Conservation (phyloP, 2,888 invertebrate species). For the Myopa tessellatipennis region DNA sequence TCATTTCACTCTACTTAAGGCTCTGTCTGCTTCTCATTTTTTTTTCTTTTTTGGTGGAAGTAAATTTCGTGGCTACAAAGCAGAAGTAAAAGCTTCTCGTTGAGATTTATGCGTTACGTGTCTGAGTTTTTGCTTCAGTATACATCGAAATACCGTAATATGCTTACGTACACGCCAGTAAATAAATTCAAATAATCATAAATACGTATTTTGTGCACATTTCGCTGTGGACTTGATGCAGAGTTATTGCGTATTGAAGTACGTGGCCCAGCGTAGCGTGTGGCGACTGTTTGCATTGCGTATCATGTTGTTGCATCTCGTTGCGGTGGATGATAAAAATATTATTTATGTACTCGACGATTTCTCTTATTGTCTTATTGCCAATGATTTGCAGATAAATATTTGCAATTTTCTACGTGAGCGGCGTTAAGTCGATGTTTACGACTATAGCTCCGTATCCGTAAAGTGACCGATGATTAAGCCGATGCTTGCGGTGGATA, state of each 20-base stretch:
- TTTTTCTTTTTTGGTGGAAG: background rate
- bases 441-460: too few relatives aligned
- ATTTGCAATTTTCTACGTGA: constrained; percentile 13
- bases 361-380: background rate
- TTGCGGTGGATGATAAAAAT: constrained; percentile 7
- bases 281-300: background rate
- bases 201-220: constrained; percentile 42
- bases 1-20: background rate
- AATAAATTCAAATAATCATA: constrained; percentile 50
- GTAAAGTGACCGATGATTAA: too few relatives aligned
- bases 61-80: background rate
- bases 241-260: constrained; percentile 10
- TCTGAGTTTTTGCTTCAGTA: background rate
- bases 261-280: constrained; percentile 1
- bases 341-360: constrained; percentile 30
- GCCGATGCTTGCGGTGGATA: too few relatives aligned
- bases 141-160: constrained; percentile 8
- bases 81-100: background rate
- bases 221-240: background rate
- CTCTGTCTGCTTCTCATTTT: background rate
- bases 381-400: constrained; percentile 21
- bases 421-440: background rate
- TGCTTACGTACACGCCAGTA: constrained; percentile 38
- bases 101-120: constrained; percentile 15
- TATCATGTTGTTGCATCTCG: constrained; percentile 8